These are phyloP conservation scores for Forpus xanthops DNA, from an alignment of 2,797 vertebrate genomes.

Conservation along the genomic window DNA sequence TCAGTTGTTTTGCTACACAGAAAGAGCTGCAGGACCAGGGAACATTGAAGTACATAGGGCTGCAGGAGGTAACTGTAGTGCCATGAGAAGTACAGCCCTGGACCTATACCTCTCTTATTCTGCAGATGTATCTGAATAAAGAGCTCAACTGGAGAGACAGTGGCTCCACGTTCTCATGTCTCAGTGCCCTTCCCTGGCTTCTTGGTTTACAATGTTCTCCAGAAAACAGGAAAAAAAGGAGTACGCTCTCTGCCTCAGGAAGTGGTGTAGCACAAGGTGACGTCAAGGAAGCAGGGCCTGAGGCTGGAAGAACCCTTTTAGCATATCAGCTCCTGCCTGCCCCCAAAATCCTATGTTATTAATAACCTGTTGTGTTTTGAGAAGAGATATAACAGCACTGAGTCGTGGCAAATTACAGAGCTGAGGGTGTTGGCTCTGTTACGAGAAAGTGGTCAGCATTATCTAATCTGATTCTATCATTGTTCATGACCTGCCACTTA, in stretches of 20 bases:
- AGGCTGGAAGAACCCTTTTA: neutral
- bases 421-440: neutral
- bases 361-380: neutral
- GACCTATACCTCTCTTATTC: neutral
- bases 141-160: neutral
- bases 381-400: neutral
- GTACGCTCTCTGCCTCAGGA: neutral
- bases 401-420: neutral
- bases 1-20: neutral
- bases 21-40: neutral
- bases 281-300: neutral
- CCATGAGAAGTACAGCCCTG: neutral
- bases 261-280: neutral
- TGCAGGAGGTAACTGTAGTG: neutral
- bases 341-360: neutral
- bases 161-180: accelerated
- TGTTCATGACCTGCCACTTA: conserved; percentile 18
- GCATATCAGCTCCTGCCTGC: neutral
- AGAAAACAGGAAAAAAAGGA: conserved; percentile 1
- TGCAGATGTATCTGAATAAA: neutral
- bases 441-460: neutral
- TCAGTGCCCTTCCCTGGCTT: neutral
- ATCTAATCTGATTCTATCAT: neutral
- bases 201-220: neutral
- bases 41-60: accelerated